Evolutionary conservation across 2,113 vertebrate species (phyloP).

Genomic region (Telmatochromis sp.): DNA sequence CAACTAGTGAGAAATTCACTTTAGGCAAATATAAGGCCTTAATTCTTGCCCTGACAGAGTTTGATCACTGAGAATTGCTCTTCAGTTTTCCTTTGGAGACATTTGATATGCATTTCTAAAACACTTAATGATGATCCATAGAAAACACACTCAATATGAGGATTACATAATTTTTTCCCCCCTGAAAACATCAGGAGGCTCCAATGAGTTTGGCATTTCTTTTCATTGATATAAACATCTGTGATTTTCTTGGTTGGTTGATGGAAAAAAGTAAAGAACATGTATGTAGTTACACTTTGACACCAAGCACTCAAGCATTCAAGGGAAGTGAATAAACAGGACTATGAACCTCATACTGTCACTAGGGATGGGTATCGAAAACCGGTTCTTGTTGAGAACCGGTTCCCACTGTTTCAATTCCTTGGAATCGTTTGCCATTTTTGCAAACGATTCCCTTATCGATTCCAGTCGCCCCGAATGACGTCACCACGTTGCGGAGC

Average conservation of each 20-base stretch:
- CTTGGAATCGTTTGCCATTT: too few species aligned
- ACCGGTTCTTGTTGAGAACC: too few species aligned
- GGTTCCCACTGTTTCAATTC: too few species aligned
- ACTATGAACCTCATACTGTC: neutral
- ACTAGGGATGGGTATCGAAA: too few species aligned
- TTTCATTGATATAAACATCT: neutral
- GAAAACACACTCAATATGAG: neutral
- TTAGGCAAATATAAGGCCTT: neutral
- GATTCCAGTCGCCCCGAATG: too few species aligned
- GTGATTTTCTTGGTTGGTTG: neutral
- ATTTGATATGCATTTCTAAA: neutral
- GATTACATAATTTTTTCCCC: neutral
- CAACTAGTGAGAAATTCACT: neutral
- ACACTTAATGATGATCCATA: neutral
- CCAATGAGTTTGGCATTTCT: neutral
- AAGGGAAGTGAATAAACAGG: neutral
- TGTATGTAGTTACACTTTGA: neutral
- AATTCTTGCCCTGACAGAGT: neutral
- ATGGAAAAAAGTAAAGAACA: neutral
- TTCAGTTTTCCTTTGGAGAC: neutral
- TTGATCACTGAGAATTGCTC: neutral
- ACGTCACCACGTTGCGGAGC: too few species aligned
- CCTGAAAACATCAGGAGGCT: neutral
- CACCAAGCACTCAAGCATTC: neutral
- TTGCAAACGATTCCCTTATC: too few species aligned